Base-by-base conservation (phyloP, 2,888 invertebrate species). In the Xanthia togata region DNA sequence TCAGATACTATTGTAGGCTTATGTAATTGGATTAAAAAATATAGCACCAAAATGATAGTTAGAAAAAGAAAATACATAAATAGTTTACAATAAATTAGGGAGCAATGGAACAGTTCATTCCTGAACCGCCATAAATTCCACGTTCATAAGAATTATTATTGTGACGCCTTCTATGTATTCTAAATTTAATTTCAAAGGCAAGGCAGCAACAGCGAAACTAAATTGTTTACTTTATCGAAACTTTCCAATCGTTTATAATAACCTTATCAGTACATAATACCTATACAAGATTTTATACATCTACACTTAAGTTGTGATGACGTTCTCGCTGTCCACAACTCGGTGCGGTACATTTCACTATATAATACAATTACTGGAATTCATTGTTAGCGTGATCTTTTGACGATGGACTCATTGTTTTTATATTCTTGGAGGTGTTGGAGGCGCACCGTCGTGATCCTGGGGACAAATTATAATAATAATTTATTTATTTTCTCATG, bases 381-480 rank as follows among this genome's bases (percentile, higher is more conserved):
- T 90, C 87, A 90, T 88, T 89, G 88, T 90, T 87, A 86, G 86
- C 86, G 83, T 86, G 89, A 89, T 85, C 90, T 83, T 83, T 80
- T 83, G 84, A 84, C 74, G 76, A 84, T 85, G 79, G 78, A 81
- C 77, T 71, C 78, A 76, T 75, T 76, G 67, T 47, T 73, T n/a
- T 78, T 96, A 96, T 91, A 92, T 94, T 92, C 96, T 93, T 77
- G 96, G 96, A 9, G 96, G 96, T 53, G 96, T 95, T 2, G 96
- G 96, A 4, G 96, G 96, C 44, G 96, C 95, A 57, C 96, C 96
- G 79, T 96, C 96, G 78, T 93, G 95, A 81, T 96, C 96, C 96
- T 96, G 91, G 6, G 31, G 87, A 87, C 80, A 72, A 84, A 73
- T 31, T 6, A 57, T 57, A 12, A 70, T 8, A 20, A 26, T 47